These are phyloP conservation scores for Hypolimnas misippus DNA, from an alignment of 2,888 invertebrate species.

Conservation along the genomic window DNA sequence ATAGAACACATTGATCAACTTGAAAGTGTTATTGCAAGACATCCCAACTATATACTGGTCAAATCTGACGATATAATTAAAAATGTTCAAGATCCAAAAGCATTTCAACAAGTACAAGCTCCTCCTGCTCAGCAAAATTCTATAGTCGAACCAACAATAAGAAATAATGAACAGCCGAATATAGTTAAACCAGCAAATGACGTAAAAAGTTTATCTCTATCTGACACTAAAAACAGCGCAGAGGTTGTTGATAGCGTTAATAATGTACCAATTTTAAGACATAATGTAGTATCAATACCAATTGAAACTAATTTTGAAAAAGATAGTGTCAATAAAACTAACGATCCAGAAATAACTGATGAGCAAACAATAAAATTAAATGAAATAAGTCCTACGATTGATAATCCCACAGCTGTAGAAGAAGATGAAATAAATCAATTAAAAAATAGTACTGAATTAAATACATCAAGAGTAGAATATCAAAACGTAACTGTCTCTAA, in stretches of 20 bases:
- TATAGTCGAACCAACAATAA: background rate
- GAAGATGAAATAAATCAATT: background rate
- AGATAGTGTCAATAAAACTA: background rate
- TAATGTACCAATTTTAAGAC: no score
- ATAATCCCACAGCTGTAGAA: background rate
- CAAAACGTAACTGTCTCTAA: background rate
- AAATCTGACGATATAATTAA: constrained; percentile 47
- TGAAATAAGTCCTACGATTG: background rate
- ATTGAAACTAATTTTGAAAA: background rate
- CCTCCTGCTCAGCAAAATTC: constrained; percentile 40
- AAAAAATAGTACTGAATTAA: background rate
- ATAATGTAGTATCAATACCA: background rate
- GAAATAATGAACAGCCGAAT: background rate
- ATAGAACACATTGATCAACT: constrained; percentile 55
- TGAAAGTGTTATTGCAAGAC: constrained; percentile 43
- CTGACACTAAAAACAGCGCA: background rate
- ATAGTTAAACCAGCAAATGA: background rate
- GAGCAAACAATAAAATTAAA: background rate
- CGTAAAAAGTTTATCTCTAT: background rate
- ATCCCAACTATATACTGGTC: constrained; percentile 47
- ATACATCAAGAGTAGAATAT: background rate
- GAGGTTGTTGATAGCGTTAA: background rate
- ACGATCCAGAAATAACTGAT: background rate
- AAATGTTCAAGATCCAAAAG: constrained; percentile 47
- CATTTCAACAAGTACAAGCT: constrained; percentile 48